Conservation (phyloP, 2,113 vertebrate species). For the Catharus bicknelli region DNA sequence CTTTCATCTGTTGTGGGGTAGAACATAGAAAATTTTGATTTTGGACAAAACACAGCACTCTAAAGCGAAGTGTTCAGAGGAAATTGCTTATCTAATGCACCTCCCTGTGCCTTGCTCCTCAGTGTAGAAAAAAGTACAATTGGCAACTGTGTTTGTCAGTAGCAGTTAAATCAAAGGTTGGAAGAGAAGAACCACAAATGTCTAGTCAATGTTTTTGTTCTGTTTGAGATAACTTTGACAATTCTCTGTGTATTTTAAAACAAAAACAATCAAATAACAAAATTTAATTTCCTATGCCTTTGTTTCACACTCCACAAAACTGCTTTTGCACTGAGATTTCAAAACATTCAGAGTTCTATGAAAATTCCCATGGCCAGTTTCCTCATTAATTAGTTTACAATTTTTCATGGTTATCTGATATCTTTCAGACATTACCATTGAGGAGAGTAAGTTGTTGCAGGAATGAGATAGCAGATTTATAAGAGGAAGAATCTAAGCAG, state of each 20-base stretch:
- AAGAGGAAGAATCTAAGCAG: neutral
- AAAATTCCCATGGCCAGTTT: neutral
- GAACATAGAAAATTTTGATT: neutral
- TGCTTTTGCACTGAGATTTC: neutral
- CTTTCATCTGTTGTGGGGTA: neutral
- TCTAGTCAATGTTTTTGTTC: neutral
- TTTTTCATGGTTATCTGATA: neutral
- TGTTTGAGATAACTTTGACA: neutral
- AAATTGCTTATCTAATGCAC: neutral
- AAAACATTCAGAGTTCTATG: neutral
- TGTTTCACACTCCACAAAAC: neutral
- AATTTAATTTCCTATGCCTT: neutral
- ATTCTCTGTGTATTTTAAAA: neutral
- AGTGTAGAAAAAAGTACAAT: neutral
- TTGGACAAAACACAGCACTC: neutral
- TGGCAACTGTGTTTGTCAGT: neutral
- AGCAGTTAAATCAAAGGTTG: neutral
- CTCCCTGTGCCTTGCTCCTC: neutral
- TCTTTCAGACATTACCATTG: neutral
- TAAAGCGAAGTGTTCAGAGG: neutral
- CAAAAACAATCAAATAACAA: neutral
- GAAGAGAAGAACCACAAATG: neutral
- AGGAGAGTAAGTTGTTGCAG: neutral
- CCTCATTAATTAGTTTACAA: neutral
- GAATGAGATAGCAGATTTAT: neutral